Percentiles rank a stretch among this genome's conserved stretches.
phyloP scores from a whole-genome alignment of 2,113 vertebrate species.

The Misgurnus mizolepis region DNA sequence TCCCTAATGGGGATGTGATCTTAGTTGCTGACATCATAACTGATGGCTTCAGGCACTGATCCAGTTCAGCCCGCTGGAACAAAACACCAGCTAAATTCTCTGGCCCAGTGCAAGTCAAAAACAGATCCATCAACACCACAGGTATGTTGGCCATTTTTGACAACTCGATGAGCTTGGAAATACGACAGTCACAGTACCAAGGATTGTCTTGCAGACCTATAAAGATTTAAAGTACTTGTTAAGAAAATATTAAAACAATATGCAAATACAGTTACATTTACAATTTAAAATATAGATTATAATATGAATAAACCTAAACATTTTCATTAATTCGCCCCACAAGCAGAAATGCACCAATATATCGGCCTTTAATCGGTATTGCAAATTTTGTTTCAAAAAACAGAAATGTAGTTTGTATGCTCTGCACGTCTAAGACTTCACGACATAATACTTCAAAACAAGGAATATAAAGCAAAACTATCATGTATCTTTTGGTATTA shows the following conservation, averaged over 20 bases:
- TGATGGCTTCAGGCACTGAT: conserved; percentile 87
- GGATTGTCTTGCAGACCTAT: conserved; percentile 95
- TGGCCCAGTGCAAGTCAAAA: conserved; percentile 84
- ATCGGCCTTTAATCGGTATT: too few species aligned
- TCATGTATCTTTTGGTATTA: too few species aligned
- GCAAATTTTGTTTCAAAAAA: too few species aligned
- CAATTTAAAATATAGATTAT: not conserved
- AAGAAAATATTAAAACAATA: not conserved
- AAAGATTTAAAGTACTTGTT: not conserved
- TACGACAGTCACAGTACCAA: conserved; percentile 94
- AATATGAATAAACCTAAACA: too few species aligned
- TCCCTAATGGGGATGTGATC: conserved; percentile 87
- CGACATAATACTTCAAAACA: too few species aligned
- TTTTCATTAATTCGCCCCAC: too few species aligned
- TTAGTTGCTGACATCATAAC: conserved; percentile 95
- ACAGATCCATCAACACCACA: conserved; percentile 83
- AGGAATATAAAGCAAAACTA: too few species aligned
- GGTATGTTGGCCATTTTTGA: conserved; percentile 80
- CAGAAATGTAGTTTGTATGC: too few species aligned
- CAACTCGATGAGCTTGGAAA: conserved; percentile 90
- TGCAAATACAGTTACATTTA: not conserved
- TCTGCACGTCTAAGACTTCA: too few species aligned
- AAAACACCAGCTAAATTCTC: conserved; percentile 84
- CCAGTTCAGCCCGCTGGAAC: conserved; percentile 88
- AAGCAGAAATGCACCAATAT: too few species aligned